Conservation (phyloP, 2,888 invertebrate genomes). For the Drosophila falleni region DNA sequence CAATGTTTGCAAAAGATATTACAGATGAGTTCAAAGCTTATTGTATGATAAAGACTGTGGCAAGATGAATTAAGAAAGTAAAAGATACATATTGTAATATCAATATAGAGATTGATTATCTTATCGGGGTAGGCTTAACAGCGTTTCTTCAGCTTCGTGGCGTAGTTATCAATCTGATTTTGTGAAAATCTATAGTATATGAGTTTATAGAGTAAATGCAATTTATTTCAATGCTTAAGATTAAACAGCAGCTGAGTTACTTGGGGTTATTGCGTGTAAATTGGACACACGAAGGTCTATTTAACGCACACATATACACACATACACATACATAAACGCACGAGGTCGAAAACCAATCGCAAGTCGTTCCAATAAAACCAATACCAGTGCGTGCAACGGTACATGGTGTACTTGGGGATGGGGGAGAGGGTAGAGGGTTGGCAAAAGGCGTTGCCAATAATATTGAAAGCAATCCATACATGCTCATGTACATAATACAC, state of each 20-base stretch:
- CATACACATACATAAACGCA: neutral
- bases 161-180: neutral
- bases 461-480: constrained; percentile 79
- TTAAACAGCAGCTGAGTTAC: constrained; percentile 28
- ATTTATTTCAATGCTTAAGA: neutral
- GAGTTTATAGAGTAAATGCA: neutral
- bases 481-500: constrained; percentile 5
- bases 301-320: neutral
- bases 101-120: neutral
- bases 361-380: constrained; percentile 59
- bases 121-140: neutral
- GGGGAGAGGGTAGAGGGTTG: neutral
- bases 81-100: neutral
- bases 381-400: constrained; percentile 40
- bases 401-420: constrained; percentile 16
- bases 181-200: too few relatives aligned
- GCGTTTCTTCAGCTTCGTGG: neutral
- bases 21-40: neutral
- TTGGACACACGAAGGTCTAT: constrained; percentile 24
- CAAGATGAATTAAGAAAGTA: neutral
- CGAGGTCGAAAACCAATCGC: constrained; percentile 64
- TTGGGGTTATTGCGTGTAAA: constrained; percentile 38
- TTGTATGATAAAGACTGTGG: neutral
- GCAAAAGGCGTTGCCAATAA: constrained; percentile 81
- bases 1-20: neutral